Evolutionary conservation across 2,888 invertebrate genomes (phyloP), one percentile per base, ranked within the genome.

Genomic region (Drosophila picticornis): DNA sequence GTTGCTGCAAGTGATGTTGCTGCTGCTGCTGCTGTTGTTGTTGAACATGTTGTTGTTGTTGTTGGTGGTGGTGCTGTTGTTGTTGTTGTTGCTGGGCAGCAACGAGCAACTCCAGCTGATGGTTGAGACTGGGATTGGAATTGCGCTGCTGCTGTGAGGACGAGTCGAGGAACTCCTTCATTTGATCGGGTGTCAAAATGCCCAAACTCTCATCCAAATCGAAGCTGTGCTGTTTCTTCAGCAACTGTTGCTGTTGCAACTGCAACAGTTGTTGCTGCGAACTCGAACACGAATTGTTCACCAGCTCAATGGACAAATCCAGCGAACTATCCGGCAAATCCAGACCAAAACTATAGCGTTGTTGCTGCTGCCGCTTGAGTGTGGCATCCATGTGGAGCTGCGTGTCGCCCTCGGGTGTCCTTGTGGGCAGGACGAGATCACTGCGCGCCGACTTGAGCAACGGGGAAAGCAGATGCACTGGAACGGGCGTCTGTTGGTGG

Each of bases 181-280:
- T 97, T 93, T 97, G 97, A 93, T 97, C 97, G 0, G 97, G 97
- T 13, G 97, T 97, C 75, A 98, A 94, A 86, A 98, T 97, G 7
- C 97, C 97, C 83, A 97, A 94, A 87, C 97, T 97, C 91, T 98
- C 97, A 90, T 97, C 96, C 90, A 95, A 94, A 81, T 96, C 97
- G 84, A 97, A 95, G 2, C 97, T 97, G 91, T 96, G 96, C 91
- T 97, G 96, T 92, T 97, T 97, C 90, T 92, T 92, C 1, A 93
- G 67, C 38, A 90, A 70, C 19, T 88, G 88, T 60, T 88, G 90
- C 27, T 85, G 84, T 38, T 85, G 84, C 56, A 80, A 27, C 53
- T 73, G 79, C 50, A 88, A 88, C 55, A 85, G 64, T 31, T 88
- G 83, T 22, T 91, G 83, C 3, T 84, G 90, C 1, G 90, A 92